Evolutionary conservation across 2,888 invertebrate species (phyloP).

Genomic region (Callimorpha dominula): DNA sequence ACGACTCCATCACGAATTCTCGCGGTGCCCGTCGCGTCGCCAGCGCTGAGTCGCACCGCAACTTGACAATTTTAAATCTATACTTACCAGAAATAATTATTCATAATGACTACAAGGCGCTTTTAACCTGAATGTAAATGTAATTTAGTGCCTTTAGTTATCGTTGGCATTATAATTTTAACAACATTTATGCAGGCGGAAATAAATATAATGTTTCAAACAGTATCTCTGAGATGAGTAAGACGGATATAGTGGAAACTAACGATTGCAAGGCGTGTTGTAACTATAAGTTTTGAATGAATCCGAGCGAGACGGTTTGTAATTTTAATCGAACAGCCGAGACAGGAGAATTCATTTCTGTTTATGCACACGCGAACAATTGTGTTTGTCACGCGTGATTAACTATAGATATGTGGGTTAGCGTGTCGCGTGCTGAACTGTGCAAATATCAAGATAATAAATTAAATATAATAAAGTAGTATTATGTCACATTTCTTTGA

Average conservation of each 20-base stretch:
- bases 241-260: constrained; percentile 26
- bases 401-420: constrained; percentile 74
- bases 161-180: neutral
- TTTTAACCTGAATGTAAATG: constrained; percentile 12
- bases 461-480: constrained; percentile 25
- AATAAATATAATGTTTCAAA: constrained; percentile 13
- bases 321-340: constrained; percentile 47
- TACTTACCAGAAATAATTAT: constrained; percentile 10
- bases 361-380: constrained; percentile 63
- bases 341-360: constrained; percentile 46
- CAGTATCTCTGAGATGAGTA: constrained; percentile 13
- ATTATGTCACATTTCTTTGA: constrained; percentile 9
- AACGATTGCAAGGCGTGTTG: neutral
- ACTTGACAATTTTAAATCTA: constrained; percentile 26
- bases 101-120: constrained; percentile 10
- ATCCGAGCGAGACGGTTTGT: constrained; percentile 30
- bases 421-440: constrained; percentile 59
- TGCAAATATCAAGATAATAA: constrained; percentile 40
- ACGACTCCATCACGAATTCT: constrained; percentile 59
- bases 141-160: neutral
- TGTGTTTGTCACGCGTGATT: constrained; percentile 76
- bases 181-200: constrained; percentile 2
- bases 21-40: constrained; percentile 8
- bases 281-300: constrained; percentile 40
- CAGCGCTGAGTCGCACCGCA: constrained; percentile 14